These are phyloP conservation scores for Limonius californicus DNA, from an alignment of 1,140 invertebrate genomes.

Conservation along the genomic window DNA sequence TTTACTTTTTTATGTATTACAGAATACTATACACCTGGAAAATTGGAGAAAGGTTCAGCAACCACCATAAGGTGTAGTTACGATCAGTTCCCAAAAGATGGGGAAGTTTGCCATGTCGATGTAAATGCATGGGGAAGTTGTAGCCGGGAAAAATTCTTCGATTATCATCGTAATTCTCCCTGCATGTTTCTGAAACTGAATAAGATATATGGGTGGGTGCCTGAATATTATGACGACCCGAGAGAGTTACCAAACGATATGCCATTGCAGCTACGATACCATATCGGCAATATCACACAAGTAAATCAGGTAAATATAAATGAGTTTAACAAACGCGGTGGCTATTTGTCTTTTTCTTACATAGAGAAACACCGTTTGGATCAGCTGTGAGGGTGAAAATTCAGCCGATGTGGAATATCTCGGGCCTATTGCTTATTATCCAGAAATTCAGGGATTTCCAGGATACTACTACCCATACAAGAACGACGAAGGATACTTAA, in stretches of 20 bases:
- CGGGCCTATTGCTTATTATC: conserved; percentile 71
- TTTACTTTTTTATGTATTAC: conserved; percentile 16
- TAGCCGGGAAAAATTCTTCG: conserved; percentile 67
- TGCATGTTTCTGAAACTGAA: conserved; percentile 66
- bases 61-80: conserved; percentile 57
- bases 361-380: conserved; percentile 79
- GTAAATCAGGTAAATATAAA: no score
- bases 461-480: conserved; percentile 79
- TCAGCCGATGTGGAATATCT: conserved; percentile 86
- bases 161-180: conserved; percentile 67
- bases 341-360: no score
- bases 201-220: conserved; percentile 50
- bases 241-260: conserved; percentile 41
- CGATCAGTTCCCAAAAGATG: conserved; percentile 50
- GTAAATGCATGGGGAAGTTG: conserved; percentile 63
- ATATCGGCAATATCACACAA: conserved; percentile 50
- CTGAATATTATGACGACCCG: conserved; percentile 42
- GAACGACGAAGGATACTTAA: conserved; percentile 79
- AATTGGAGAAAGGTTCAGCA: conserved; percentile 53
- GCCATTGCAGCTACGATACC: conserved; percentile 55
- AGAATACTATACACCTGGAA: conserved; percentile 59
- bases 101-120: conserved; percentile 60
- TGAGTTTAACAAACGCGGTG: no score
- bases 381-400: conserved; percentile 86
- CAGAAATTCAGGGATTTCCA: conserved; percentile 66